Evolutionary conservation across 2,797 vertebrate genomes (phyloP), one percentile per base, ranked within the genome.

Genomic region (Pseudotriccus pelzelni): DNA sequence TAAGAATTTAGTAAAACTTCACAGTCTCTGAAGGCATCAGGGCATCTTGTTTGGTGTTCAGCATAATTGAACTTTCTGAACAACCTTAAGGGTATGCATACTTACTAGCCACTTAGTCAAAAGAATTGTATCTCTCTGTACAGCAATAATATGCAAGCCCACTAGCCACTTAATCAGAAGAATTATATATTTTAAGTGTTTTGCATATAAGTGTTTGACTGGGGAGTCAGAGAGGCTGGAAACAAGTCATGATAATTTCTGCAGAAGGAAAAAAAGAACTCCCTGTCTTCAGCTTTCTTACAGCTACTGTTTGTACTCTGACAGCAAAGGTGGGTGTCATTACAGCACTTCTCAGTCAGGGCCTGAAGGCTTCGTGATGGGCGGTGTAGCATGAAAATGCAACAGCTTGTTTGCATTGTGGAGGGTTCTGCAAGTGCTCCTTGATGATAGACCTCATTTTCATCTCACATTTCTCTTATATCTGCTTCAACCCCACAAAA

Each of bases 341-440:
- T 32, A 34, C 59, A 58, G 7, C 37, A 19, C 47, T 36, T 41
- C 0, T 0, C 32, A 44, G 14, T 21, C 32, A 24, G 28, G 74
- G 47, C 52, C 56, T 47, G 18, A 53, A 67, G 70, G 23, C 58
- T 46, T 81, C 34, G 25, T 12, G 2, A 13, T 55, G 43, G 37
- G 46, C 24, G 24, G 16, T 11, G 37, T 63, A 78, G 59, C 14
- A 6, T 55, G 69, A 81, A 94, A 89, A 84, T 70, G 58, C 15
- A 90, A 70, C 47, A 73, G 18, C 41, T 91, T 85, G 47, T 94
- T 94, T 84, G 86, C 32, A n/a, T 81, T 86, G 83, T 68, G 41
- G 41, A 50, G n/a, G 64, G 44, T 93, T 66, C 68, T 55, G 84
- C 68, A 68, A 52, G 49, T 77, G 64, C 41, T 64, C 0, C 0